Conservation (phyloP, 92 coral and sea anemone genomes). For the Phenganax subtilis region DNA sequence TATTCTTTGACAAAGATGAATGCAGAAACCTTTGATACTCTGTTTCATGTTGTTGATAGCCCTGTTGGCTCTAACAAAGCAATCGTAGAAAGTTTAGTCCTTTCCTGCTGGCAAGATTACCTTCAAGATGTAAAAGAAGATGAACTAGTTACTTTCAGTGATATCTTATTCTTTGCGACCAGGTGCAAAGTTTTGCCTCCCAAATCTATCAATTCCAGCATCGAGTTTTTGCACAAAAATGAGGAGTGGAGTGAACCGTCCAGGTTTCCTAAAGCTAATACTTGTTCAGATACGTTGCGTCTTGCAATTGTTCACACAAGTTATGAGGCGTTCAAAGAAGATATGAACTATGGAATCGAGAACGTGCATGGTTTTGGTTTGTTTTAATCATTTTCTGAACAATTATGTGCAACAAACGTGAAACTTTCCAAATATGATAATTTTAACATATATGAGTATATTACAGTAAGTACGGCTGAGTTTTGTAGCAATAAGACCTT, state of each 20-base stretch:
- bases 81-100: conserved; percentile 31
- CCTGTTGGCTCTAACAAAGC: conserved; percentile 39
- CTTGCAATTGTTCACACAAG: conserved; percentile 44
- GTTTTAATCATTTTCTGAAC: conserved; percentile 14
- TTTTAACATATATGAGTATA: too few relatives aligned
- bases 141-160: conserved; percentile 28
- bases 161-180: conserved; percentile 37
- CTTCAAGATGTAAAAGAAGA: conserved; percentile 45
- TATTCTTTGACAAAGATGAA: conserved; percentile 6
- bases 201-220: not conserved
- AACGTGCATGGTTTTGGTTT: conserved; percentile 33
- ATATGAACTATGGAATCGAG: conserved; percentile 22
- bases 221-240: conserved; percentile 30
- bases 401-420: not conserved
- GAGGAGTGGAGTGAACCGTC: conserved; percentile 5
- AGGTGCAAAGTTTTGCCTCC: conserved; percentile 42
- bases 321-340: conserved; percentile 33
- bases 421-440: too few relatives aligned
- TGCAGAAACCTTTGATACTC: conserved; percentile 24
- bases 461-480: too few relatives aligned
- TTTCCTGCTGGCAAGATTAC: conserved; percentile 44
- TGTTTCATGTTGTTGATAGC: conserved; percentile 29
- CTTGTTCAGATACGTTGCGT: conserved; percentile 43
- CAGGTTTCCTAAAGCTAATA: conserved; percentile 25
- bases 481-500: too few relatives aligned